Base-by-base conservation (phyloP, 1,140 invertebrate species). In the Rhagoletis pomonella region DNA sequence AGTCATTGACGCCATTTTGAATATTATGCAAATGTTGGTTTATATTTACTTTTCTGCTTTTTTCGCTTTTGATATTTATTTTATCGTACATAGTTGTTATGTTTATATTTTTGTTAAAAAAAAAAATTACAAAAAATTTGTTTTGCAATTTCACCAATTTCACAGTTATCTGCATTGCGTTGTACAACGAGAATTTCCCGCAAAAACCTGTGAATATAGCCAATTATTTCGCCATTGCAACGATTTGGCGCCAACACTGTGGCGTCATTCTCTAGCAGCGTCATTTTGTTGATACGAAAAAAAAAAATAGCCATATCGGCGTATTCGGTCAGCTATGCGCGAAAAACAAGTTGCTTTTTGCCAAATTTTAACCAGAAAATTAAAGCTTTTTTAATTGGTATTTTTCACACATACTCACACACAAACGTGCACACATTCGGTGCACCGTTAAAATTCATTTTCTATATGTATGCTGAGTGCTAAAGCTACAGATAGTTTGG, bases 1-100 rank as follows among this genome's bases (percentile, higher is more conserved):
- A 81, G 14, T n/a, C 73, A 81, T 81, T 81, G 73, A 81, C 73
- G 73, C 73, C 44, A 81, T 81, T 81, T 81, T 81, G 73, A 55
- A 81, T 81, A 81, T 81, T 73, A 81, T n/a, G 19, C 47, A 55
- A 55, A 55, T 81, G 73, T 81, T 50, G 7, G 7, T 77, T 77
- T 81, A 81, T 47, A 19, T 50, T 81, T 29, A n/a, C 44, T 4
- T 29, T 9, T 3, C 0, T 62, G 50, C 60, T 62, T 62, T 62
- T 62, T 12, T 62, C 14, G 19, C 73, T n/a, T 55, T 81, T 50
- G 73, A 6, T 81, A 55, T 55, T 81, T 55, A 19, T 39, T 19
- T 67, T 67, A 0, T 55, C 10, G 5, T 29, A 29, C 29, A 7
- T 55, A 55, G 1, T 55, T 81, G 3, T 55, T 50, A 2, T 81